Evolutionary conservation across 92 coral and sea anemone genomes (phyloP).

Genomic region (Diadumene lineata): DNA sequence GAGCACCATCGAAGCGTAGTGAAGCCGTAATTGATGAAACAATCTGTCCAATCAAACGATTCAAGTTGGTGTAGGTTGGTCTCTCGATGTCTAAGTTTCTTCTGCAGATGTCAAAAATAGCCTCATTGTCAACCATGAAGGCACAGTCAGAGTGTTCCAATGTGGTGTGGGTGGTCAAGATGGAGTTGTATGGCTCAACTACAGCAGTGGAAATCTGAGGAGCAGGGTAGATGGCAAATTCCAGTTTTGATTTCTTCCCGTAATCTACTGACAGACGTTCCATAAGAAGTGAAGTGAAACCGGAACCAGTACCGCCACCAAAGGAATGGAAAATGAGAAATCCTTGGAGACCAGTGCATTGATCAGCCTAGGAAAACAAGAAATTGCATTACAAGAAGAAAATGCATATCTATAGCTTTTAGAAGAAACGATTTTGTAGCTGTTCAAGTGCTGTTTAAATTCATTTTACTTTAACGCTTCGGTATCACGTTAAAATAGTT

Average conservation of each 20-base stretch:
- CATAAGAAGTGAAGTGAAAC: constrained; percentile 59
- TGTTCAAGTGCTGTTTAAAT: no score
- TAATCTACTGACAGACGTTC: constrained; percentile 66
- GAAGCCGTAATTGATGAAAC: constrained; percentile 93
- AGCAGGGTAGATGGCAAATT: constrained; percentile 88
- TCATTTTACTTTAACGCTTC: no score
- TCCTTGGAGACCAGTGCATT: constrained; percentile 69
- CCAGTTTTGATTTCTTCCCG: constrained; percentile 90
- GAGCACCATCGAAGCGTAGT: constrained; percentile 88
- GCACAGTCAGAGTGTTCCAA: constrained; percentile 73
- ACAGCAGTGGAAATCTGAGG: constrained; percentile 93
- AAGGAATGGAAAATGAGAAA: constrained; percentile 64
- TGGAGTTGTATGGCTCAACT: constrained; percentile 78
- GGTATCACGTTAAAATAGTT: no score
- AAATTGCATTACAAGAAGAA: no score
- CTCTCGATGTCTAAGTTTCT: constrained; percentile 83
- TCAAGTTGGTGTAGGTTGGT: constrained; percentile 93
- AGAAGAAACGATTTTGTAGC: no score
- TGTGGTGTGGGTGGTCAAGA: constrained; percentile 65
- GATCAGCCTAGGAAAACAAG: constrained; percentile 45
- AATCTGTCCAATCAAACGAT: constrained; percentile 94
- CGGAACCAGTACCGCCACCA: constrained; percentile 66
- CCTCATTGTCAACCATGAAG: constrained; percentile 78
- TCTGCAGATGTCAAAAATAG: constrained; percentile 65
- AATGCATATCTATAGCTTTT: no score